phyloP scores from a whole-genome alignment of 2,113 vertebrate species.

The Sylvia atricapilla region DNA sequence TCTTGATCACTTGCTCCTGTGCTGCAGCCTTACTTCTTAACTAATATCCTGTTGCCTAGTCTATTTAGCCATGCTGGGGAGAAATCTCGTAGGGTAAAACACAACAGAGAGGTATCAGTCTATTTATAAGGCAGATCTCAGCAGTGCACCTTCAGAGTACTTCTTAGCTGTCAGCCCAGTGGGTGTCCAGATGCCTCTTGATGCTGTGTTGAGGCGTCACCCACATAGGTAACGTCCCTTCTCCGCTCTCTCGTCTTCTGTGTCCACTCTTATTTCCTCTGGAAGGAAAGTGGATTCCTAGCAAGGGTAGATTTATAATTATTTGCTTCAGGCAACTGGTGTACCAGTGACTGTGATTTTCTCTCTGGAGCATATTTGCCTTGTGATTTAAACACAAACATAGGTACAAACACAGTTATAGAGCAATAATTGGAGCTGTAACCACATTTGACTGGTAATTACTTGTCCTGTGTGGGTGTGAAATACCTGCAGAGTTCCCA shows the following conservation, averaged over 20 bases:
- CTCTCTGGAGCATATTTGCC: neutral
- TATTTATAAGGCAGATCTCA: neutral
- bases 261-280: neutral
- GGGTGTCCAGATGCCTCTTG: neutral
- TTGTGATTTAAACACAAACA: neutral
- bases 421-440: neutral
- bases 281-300: neutral
- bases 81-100: neutral
- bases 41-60: neutral
- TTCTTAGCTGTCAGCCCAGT: neutral
- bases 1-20: neutral
- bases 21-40: neutral
- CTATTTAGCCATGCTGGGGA: neutral
- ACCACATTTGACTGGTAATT: neutral
- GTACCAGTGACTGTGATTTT: neutral
- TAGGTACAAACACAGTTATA: neutral
- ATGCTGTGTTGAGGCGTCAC: neutral
- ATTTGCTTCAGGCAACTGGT: neutral
- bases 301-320: neutral
- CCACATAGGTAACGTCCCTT: neutral
- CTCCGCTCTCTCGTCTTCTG: neutral
- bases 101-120: neutral
- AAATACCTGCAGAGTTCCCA: neutral
- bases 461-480: neutral
- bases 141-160: neutral